Evolutionary conservation across 2,888 invertebrate genomes (phyloP), one percentile per base, ranked within the genome.

Genomic region (Autographa gamma): DNA sequence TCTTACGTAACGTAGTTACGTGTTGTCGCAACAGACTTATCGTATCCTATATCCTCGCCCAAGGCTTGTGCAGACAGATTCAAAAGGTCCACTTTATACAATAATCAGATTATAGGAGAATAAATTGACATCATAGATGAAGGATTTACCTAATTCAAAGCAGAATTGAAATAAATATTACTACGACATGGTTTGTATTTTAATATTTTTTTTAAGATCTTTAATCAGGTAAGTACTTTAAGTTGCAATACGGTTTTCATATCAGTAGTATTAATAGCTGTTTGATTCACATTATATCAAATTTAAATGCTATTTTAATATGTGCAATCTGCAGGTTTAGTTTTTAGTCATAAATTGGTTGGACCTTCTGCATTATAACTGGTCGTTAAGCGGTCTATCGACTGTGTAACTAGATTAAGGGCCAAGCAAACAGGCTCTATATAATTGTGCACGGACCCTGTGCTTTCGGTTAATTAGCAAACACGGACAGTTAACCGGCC

Each of bases 331-430:
- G 48, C n/a, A n/a, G 0, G 48, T 48, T 48, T n/a, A n/a, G 8
- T 48, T 1, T 48, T 54, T 3, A 25, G 13, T 11, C 0, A 0
- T 56, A 3, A 19, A 11, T 32, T 31, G 11, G n/a, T n/a, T 41
- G 63, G 9, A 6, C 54, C 18, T 81, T 58, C 69, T 74, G 69
- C 31, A 7, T 31, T 34, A 11, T 58, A 8, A 61, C n/a, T 13
- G n/a, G 59, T 8, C 19, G 32, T 70, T 34, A 61, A 76, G 73
- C 66, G 75, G 69, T 63, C 71, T 79, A 83, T 78, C 77, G 82
- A 75, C 72, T 80, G 79, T 80, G 77, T 81, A 83, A 85, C 80
- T 75, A 75, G 80, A 77, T 80, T 83, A 82, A 78, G 83, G 77
- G 75, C 77, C 75, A 76, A 66, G 68, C 77, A 79, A 79, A 79